phyloP scores from a whole-genome alignment of 1,140 invertebrate genomes.

The Cydia splendana region DNA sequence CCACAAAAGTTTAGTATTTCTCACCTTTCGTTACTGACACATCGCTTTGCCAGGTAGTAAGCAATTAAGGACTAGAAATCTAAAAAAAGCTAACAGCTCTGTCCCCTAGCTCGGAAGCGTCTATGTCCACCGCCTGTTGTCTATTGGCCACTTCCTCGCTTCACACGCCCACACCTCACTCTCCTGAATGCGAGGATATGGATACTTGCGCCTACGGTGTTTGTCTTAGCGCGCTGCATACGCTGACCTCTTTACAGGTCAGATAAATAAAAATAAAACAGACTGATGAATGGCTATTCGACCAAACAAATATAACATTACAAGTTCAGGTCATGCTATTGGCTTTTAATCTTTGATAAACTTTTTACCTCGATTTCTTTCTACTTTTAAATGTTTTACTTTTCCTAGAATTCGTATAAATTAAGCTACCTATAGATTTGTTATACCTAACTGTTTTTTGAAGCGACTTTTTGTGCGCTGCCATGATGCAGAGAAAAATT shows the following conservation, averaged over 20 bases:
- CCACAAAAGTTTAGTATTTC: too few species aligned
- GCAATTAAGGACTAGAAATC: not conserved
- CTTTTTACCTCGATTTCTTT: too few species aligned
- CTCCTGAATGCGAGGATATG: conserved; percentile 37
- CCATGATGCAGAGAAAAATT: too few species aligned
- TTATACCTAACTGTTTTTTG: too few species aligned
- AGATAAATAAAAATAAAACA: not conserved
- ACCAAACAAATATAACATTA: not conserved
- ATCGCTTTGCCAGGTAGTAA: not conserved
- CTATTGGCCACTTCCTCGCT: conserved; percentile 44
- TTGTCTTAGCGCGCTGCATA: not conserved
- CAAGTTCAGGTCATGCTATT: not conserved
- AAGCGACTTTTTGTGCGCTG: too few species aligned
- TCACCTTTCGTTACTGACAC: too few species aligned
- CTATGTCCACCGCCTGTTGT: not conserved
- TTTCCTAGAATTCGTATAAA: too few species aligned
- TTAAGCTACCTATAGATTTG: too few species aligned
- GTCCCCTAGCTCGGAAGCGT: conserved; percentile 22
- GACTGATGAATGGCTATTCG: not conserved
- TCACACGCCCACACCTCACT: conserved; percentile 54
- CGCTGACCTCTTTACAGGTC: conserved; percentile 2
- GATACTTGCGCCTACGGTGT: conserved; percentile 33
- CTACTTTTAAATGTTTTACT: too few species aligned
- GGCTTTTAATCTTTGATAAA: not conserved
- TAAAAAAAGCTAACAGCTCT: conserved; percentile 23